These are phyloP conservation scores for Eupelmus urozonus DNA, from an alignment of 2,888 invertebrate genomes.

Conservation along the genomic window DNA sequence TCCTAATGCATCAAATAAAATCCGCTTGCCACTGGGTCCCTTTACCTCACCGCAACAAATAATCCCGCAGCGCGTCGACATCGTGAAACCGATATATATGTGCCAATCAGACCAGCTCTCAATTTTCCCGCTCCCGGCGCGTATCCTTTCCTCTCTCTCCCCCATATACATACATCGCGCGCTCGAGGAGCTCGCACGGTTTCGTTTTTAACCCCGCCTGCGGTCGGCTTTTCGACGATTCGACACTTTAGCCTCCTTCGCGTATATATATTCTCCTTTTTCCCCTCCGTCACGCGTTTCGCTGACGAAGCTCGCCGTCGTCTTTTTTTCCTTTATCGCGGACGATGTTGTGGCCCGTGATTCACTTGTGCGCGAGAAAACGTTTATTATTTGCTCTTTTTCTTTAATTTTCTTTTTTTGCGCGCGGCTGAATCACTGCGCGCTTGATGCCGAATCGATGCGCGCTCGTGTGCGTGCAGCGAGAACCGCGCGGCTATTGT, in stretches of 20 bases:
- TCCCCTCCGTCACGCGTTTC: constrained; percentile 6
- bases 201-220: constrained; percentile 21
- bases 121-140: neutral
- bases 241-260: constrained; percentile 29
- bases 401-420: no score
- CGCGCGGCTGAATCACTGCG: no score
- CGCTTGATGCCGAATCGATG: constrained; percentile 3
- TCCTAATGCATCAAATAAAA: no score
- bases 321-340: neutral
- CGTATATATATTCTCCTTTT: neutral
- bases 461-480: no score
- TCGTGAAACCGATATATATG: constrained; percentile 33
- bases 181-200: neutral
- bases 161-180: neutral
- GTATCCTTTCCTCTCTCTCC: neutral
- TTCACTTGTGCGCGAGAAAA: neutral
- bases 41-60: neutral
- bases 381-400: constrained; percentile 9
- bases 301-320: constrained; percentile 28
- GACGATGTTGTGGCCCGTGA: neutral
- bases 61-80: neutral
- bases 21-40: no score
- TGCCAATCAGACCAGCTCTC: constrained; percentile 2
- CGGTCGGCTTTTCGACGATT: constrained; percentile 30
- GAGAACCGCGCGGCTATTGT: constrained; percentile 28